phyloP scores from a whole-genome alignment of 2,888 invertebrate genomes.

The Rhagonycha fulva region DNA sequence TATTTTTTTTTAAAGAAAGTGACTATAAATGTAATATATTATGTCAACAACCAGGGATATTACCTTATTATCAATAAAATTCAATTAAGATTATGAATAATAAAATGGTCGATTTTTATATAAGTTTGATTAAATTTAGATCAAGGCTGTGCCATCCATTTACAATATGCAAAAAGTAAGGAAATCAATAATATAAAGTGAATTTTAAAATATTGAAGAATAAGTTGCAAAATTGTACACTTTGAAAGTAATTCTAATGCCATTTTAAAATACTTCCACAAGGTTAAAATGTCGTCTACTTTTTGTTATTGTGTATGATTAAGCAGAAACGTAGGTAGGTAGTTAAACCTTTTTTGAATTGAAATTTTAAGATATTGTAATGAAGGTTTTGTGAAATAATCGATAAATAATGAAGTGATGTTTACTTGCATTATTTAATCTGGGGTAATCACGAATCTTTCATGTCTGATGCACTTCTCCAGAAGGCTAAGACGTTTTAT shows the following conservation, averaged over 20 bases:
- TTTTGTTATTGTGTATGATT: neutral
- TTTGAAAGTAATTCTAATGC: neutral
- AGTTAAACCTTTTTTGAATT: neutral
- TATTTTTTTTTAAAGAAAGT: too few relatives aligned
- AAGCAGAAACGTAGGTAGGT: neutral
- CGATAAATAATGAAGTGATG: neutral
- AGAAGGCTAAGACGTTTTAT: slow-evolving; percentile 23
- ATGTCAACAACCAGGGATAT: neutral
- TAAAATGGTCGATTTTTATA: neutral
- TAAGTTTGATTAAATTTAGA: neutral
- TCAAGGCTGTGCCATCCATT: neutral
- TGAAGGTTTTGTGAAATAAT: neutral
- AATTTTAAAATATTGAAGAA: neutral
- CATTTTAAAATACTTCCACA: neutral
- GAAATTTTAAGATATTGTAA: neutral
- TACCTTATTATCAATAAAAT: neutral
- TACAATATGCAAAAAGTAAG: neutral
- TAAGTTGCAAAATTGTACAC: neutral
- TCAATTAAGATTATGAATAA: neutral
- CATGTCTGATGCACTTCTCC: slow-evolving; percentile 25
- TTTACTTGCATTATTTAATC: slow-evolving; percentile 9
- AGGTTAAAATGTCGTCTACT: neutral
- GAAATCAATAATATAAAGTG: neutral
- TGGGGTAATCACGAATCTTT: slow-evolving; percentile 26
- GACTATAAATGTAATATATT: too few relatives aligned